Evolutionary conservation across 1,140 invertebrate genomes (phyloP).

Genomic region (Drosophila prosaltans): DNA sequence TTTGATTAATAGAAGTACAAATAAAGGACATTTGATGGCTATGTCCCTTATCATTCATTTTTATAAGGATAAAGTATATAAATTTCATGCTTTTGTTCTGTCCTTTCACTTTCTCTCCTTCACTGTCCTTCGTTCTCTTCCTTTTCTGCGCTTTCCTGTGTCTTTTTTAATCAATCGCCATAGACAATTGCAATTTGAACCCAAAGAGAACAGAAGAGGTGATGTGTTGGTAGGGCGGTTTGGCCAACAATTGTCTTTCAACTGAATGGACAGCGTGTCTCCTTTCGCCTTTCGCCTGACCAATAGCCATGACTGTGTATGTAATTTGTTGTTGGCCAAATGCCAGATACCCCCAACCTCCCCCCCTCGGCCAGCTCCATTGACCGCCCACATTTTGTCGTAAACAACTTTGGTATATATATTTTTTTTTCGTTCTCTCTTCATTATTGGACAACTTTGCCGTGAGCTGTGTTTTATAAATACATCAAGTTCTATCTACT

Average conservation of each 20-base stretch:
- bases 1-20: no score
- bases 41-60: background rate
- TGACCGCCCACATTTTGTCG: constrained; percentile 15
- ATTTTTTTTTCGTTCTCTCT: constrained; percentile 6
- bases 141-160: background rate
- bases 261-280: constrained; percentile 15
- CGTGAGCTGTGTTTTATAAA: constrained; percentile 17
- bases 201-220: background rate
- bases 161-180: constrained; percentile 10
- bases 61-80: constrained; percentile 1
- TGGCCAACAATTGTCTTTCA: constrained; percentile 11
- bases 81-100: background rate
- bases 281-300: constrained; percentile 15
- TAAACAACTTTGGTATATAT: background rate
- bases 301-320: constrained; percentile 15
- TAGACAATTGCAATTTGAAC: constrained; percentile 20
- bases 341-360: background rate
- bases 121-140: background rate
- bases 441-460: constrained; percentile 17
- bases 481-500: constrained; percentile 10
- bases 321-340: constrained; percentile 14
- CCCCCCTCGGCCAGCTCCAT: background rate
- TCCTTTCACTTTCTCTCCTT: background rate
- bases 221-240: background rate
- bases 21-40: no score